phyloP scores from a whole-genome alignment of 2,888 invertebrate species.

The Neoscelio sp. region DNA sequence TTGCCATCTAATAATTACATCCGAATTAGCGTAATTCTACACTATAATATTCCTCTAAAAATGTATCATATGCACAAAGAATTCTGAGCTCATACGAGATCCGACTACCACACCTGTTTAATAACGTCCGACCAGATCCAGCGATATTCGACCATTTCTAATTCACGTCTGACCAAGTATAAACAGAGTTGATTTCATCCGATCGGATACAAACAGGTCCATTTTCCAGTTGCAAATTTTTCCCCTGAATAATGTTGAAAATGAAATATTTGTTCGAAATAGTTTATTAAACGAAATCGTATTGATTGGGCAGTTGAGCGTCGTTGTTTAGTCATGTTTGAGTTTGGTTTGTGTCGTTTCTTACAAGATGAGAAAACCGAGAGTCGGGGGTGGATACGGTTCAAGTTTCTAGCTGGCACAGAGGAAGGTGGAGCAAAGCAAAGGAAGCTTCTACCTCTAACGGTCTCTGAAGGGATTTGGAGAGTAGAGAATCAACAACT shows the following conservation, averaged over 20 bases:
- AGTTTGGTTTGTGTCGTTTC: conserved; percentile 72
- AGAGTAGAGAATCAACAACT: conserved; percentile 74
- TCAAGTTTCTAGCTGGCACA: conserved; percentile 73
- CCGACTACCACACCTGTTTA: too few species aligned
- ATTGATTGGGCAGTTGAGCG: conserved; percentile 49
- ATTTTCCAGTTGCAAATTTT: too few species aligned
- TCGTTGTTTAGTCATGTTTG: conserved; percentile 71
- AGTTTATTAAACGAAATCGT: conserved; percentile 19
- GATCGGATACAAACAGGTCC: too few species aligned
- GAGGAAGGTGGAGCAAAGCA: conserved; percentile 74
- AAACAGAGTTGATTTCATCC: too few species aligned
- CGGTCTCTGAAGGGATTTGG: conserved; percentile 69
- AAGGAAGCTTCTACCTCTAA: conserved; percentile 76
- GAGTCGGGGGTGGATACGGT: conserved; percentile 69
- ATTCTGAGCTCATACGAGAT: too few species aligned
- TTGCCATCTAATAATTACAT: too few species aligned
- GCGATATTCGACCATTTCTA: too few species aligned
- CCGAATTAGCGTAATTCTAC: too few species aligned
- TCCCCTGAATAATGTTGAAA: too few species aligned
- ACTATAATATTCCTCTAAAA: too few species aligned
- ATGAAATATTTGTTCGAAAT: neutral
- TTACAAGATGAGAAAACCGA: conserved; percentile 71
- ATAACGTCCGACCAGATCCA: too few species aligned
- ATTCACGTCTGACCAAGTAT: neutral
- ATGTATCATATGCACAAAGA: too few species aligned